phyloP scores from a whole-genome alignment of 2,888 invertebrate species.

The Eupelmus urozonus region DNA sequence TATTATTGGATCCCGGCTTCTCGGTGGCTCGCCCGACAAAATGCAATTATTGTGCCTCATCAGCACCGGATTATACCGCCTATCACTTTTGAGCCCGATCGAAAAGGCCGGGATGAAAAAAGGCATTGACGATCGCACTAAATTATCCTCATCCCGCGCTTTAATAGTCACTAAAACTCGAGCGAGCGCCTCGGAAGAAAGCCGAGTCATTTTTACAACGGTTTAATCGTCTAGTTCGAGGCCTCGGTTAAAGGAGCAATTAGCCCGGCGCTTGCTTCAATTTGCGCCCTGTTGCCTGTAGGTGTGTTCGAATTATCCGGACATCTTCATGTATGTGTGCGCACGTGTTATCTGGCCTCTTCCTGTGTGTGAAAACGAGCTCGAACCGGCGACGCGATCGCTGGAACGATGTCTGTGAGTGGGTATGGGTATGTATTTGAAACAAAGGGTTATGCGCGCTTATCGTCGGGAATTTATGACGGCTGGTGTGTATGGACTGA shows the following conservation, averaged over 20 bases:
- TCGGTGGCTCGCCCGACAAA: background rate
- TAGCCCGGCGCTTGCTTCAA: background rate
- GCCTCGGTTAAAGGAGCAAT: background rate
- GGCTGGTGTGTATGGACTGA: no score
- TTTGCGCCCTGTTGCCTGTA: background rate
- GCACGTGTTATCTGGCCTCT: no score
- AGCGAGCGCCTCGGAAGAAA: background rate
- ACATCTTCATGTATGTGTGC: background rate
- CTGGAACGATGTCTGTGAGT: no score
- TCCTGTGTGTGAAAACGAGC: no score
- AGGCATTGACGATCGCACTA: background rate
- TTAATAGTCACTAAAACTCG: background rate
- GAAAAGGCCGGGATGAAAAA: background rate
- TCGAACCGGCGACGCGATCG: no score
- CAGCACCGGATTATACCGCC: background rate
- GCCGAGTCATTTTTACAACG: no score
- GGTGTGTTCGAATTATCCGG: background rate
- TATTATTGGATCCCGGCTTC: conserved; percentile 7
- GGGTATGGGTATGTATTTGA: no score
- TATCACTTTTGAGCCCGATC: background rate
- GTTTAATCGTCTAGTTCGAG: no score
- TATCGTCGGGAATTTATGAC: no score
- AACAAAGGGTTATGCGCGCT: no score
- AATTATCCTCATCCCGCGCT: background rate
- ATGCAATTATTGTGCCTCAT: background rate